Percentiles rank a stretch among this genome's conserved stretches.
Conservation (phyloP, 1,140 invertebrate genomes). For the Wiebesia pumilae region DNA sequence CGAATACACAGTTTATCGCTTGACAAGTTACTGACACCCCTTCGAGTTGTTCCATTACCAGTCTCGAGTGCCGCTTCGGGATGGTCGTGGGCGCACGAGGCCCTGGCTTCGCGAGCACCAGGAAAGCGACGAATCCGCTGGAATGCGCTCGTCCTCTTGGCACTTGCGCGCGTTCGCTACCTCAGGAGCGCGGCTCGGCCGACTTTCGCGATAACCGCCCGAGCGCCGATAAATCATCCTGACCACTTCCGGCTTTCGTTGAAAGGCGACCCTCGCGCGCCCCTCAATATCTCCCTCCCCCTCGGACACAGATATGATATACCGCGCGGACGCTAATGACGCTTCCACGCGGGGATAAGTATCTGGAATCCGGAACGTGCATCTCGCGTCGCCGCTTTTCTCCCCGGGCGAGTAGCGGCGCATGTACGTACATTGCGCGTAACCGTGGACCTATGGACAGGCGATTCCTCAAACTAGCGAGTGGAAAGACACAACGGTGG, state of each 20-base stretch:
- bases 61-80: neutral
- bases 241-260: constrained; percentile 48
- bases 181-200: constrained; percentile 9
- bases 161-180: neutral
- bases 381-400: neutral
- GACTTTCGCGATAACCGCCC: constrained; percentile 71
- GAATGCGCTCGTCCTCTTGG: neutral
- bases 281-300: neutral
- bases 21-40: neutral
- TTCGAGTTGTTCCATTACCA: neutral
- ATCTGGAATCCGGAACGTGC: constrained; percentile 52
- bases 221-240: constrained; percentile 70
- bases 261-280: constrained; percentile 30
- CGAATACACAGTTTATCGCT: neutral
- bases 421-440: neutral
- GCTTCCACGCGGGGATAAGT: constrained; percentile 52
- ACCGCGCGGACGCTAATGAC: constrained; percentile 55
- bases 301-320: constrained; percentile 23
- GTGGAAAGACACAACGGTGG: neutral
- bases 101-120: neutral
- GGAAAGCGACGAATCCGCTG: neutral
- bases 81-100: too few species aligned
- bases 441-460: neutral
- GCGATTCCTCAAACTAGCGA: constrained; percentile 7
- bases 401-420: neutral